Evolutionary conservation across 2,797 vertebrate species (phyloP), one percentile per base, ranked within the genome.

Genomic region (Mionectes olivaceus): DNA sequence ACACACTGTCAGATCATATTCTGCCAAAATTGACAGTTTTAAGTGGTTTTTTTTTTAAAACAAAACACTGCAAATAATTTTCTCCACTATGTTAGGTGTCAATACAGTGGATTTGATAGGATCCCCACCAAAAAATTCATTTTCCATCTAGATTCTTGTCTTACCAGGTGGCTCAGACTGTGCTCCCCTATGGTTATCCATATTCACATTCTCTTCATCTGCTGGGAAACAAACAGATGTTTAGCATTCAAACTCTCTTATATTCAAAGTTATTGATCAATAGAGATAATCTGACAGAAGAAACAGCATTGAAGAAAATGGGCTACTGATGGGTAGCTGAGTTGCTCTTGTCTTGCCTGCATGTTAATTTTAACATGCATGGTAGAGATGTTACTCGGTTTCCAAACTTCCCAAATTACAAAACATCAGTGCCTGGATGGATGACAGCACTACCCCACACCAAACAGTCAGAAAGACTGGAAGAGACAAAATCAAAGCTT

Each of bases 151-250:
- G n/a, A 82, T 50, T 79, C 19, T 68, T 74, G 41, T 39, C 97
- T 98, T 94, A 98, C 98, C 98, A 47, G 97, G 90, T 35, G 98
- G 97, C 47, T 97, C 97, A 32, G 94, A 63, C 11, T 94, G 97
- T 0, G 81, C 83, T 90, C 89, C 95, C 7, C 94, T 93, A 11
- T 97, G 95, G 59, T 91, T 97, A 2, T 98, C 96, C 96, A 97
- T 93, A 69, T 97, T 96, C 35, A 97, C 93, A 61, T 97, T 98
- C n/a, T 97, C 97, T 90, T 97, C 96, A 90, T 98, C 97, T 50
- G 93, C 96, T 98, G 78, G 35, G 91, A 89, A 64, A 73, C 19
- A 95, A 64, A 2, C 27, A 67, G 24, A 49, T 2, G 7, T 52
- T 95, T 73, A 89, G 33, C 32, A 83, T 81, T 61, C 59, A 39